Conservation (phyloP, 37 sponge, comb jelly and placozoan species). For the Hexactinellida sp. region DNA sequence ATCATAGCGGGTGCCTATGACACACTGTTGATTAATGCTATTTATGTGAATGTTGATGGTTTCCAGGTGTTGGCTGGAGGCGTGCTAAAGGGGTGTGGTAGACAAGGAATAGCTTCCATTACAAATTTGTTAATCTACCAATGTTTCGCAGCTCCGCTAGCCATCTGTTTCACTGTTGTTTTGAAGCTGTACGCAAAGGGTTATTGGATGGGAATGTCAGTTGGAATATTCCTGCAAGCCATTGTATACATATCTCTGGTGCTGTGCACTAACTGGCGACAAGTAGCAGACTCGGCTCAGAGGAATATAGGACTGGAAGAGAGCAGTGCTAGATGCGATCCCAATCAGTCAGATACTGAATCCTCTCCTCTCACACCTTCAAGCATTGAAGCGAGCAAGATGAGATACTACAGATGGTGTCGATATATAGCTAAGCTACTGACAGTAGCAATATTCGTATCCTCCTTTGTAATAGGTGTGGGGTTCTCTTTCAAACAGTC, state of each 20-base stretch:
- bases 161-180: background rate
- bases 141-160: background rate
- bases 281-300: background rate
- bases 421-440: background rate
- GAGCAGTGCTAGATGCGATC: background rate
- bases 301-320: background rate
- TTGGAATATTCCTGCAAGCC: background rate
- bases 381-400: background rate
- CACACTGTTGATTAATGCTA: background rate
- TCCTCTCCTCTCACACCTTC: background rate
- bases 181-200: background rate
- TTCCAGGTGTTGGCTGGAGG: background rate
- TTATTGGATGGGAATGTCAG: background rate
- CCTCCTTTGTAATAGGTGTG: background rate
- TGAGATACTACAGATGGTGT: background rate
- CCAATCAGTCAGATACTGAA: background rate
- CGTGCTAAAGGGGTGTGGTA: background rate
- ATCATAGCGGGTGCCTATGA: background rate
- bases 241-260: background rate
- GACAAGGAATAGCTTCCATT: background rate
- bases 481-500: background rate
- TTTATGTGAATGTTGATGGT: background rate
- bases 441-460: background rate
- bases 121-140: background rate
- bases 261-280: background rate